phyloP scores from a whole-genome alignment of 1,140 invertebrate genomes.

The Drosophila lacteicornis region DNA sequence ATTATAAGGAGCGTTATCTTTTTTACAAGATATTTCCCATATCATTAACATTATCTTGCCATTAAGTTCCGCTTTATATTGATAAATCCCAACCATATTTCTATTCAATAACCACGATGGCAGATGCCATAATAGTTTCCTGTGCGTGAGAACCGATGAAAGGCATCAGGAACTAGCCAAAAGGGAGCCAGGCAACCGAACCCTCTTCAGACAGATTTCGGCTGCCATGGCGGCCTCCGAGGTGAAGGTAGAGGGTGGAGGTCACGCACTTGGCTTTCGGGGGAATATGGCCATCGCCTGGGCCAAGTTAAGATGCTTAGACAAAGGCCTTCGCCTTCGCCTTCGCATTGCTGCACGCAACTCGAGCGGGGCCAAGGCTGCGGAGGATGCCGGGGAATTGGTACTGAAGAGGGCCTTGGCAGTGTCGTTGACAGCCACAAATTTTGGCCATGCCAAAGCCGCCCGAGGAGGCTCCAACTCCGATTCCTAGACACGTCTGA shows the following conservation, averaged over 20 bases:
- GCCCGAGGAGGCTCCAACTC: background rate
- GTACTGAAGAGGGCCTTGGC: constrained; percentile 18
- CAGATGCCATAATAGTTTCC: background rate
- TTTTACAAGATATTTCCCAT: no score
- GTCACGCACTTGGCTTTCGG: constrained; percentile 39
- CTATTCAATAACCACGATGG: no score
- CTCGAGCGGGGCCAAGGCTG: background rate
- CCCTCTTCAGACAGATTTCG: constrained; percentile 25
- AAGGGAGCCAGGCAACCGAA: background rate
- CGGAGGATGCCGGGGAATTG: background rate
- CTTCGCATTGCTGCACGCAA: constrained; percentile 12
- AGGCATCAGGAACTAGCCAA: constrained; percentile 3
- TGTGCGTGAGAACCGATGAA: constrained; percentile 1
- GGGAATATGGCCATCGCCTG: constrained; percentile 13
- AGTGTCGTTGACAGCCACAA: constrained; percentile 71
- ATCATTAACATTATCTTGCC: no score
- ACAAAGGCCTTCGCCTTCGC: constrained; percentile 17
- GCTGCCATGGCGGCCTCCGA: constrained; percentile 7
- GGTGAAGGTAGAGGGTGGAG: constrained; percentile 1
- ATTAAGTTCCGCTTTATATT: no score
- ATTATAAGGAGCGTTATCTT: no score
- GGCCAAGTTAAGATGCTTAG: constrained; percentile 36
- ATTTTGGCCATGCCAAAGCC: constrained; percentile 53
- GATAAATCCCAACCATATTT: no score
- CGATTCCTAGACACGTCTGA: constrained; percentile 36